Conservation (phyloP, 2,888 invertebrate species). For the Meta bourneti region DNA sequence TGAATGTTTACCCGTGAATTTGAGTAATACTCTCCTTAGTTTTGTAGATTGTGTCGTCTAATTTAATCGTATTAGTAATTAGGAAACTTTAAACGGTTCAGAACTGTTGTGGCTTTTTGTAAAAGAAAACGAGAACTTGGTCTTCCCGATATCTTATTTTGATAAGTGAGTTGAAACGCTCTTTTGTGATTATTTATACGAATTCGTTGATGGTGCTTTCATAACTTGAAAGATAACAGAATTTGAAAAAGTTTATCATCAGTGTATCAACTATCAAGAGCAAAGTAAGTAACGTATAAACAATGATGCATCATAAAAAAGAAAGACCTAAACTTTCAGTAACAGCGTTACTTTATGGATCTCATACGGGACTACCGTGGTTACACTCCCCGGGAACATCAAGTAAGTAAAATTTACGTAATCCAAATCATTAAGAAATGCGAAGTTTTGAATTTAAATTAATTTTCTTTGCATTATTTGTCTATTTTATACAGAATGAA, state of each 20-base stretch:
- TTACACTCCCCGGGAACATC: conserved; percentile 52
- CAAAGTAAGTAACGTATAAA: neutral
- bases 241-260: neutral
- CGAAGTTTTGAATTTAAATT: neutral
- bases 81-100: neutral
- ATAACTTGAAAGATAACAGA: neutral
- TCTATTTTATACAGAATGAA: neutral
- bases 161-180: neutral
- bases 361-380: conserved; percentile 66
- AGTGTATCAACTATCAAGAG: neutral
- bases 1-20: conserved; percentile 63
- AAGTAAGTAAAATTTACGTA: conserved; percentile 36
- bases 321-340: conserved; percentile 93
- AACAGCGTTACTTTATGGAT: conserved; percentile 83
- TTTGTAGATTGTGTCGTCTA: conserved; percentile 4
- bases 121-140: neutral
- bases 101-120: neutral
- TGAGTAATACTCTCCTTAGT: conserved; percentile 12
- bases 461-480: neutral
- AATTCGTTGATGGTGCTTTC: neutral
- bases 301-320: conserved; percentile 85
- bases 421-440: neutral
- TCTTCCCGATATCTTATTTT: neutral
- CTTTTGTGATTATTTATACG: neutral
- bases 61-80: neutral